A percentile compares a stretch with the other conserved stretches of the same genome.
These are phyloP conservation scores for Hydropsyche tenuis DNA, from an alignment of 1,140 invertebrate species.

Conservation along the genomic window DNA sequence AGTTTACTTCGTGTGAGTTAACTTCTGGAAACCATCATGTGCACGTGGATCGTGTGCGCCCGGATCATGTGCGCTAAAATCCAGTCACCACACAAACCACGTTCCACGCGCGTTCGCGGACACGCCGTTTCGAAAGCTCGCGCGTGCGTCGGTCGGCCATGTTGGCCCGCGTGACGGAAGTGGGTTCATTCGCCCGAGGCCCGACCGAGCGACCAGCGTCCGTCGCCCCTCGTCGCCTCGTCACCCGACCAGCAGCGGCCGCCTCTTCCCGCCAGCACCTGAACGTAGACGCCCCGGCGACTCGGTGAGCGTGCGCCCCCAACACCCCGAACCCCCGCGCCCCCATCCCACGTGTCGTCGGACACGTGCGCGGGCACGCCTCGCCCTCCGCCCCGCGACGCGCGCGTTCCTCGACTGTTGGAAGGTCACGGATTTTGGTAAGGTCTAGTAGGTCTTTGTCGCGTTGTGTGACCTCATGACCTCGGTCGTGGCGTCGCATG, in stretches of 20 bases:
- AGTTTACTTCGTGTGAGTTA: no score
- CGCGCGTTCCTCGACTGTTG: not conserved
- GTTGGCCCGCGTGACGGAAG: constrained; percentile 2
- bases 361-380: not conserved
- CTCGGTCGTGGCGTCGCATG: not conserved
- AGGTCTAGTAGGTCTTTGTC: no score
- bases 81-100: no score
- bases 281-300: constrained; percentile 1
- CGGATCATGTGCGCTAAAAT: no score
- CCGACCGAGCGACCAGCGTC: not conserved
- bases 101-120: not conserved
- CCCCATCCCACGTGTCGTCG: not conserved
- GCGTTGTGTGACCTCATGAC: no score
- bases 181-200: constrained; percentile 19
- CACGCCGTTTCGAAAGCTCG: no score
- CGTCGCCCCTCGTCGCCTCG: not conserved
- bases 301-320: not conserved
- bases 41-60: no score
- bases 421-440: no score
- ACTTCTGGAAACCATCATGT: no score
- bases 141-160: no score
- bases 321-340: not conserved
- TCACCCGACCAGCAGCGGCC: no score
- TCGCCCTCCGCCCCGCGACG: not conserved
- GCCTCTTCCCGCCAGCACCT: not conserved